These are phyloP conservation scores for Thyatira batis DNA, from an alignment of 2,888 invertebrate species.

Conservation along the genomic window DNA sequence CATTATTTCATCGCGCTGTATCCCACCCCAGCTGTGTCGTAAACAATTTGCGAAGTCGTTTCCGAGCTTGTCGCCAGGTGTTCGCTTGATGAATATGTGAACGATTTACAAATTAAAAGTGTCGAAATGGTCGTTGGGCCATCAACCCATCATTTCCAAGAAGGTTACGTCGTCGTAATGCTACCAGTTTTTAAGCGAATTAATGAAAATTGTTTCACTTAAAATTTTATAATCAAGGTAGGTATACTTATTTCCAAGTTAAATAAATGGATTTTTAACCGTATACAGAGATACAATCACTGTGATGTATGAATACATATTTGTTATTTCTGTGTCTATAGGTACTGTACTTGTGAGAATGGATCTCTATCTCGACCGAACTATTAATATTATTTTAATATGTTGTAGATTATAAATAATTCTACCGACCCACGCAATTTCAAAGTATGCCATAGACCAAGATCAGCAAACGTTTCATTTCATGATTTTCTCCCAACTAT, in stretches of 20 bases:
- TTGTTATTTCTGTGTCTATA: not conserved
- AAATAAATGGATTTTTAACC: not conserved
- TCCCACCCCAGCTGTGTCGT: conserved; percentile 22
- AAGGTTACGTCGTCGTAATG: not conserved
- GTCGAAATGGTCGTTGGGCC: conserved; percentile 12
- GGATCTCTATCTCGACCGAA: not conserved
- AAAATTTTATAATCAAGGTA: not conserved
- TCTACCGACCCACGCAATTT: conserved; percentile 56
- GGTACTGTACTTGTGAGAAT: not conserved
- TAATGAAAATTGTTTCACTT: not conserved
- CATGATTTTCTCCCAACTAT: conserved; percentile 65
- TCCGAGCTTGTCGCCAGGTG: conserved; percentile 16
- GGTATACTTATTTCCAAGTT: not conserved
- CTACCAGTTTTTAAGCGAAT: not conserved
- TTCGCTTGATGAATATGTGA: conserved; percentile 17
- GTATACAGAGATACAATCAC: not conserved
- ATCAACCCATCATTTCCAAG: not conserved
- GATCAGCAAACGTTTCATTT: conserved; percentile 50
- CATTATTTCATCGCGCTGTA: too few relatives aligned
- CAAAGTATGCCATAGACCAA: conserved; percentile 43
- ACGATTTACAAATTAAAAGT: conserved; percentile 19
- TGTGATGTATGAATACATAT: not conserved
- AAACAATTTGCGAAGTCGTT: conserved; percentile 30
- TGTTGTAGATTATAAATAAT: conserved; percentile 42
- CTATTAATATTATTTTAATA: conserved; percentile 1